Evolutionary conservation across 2,113 vertebrate species (phyloP), one percentile per base, ranked within the genome.

Genomic region (Todiramphus saurophagus): DNA sequence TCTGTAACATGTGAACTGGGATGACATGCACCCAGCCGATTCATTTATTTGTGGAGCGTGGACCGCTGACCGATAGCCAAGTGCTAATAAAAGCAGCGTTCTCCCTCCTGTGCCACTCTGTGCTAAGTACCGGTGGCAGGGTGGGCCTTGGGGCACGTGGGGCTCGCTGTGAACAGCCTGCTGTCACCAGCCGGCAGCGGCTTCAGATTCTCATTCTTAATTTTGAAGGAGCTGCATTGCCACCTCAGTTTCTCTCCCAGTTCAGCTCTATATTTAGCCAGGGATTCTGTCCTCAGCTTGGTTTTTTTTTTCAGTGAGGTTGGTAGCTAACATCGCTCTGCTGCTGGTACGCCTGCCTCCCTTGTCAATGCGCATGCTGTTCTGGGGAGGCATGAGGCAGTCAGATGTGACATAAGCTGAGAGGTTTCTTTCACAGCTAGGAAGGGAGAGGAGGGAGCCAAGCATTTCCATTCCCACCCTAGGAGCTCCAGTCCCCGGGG

Each of bases 371-470:
- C 46, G 6, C 63, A 89, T 95, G 96, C 94, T 97, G 95, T 96
- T 96, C 97, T 90, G 77, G 97, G 96, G 96, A 97, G 92, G 95
- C 95, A 90, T 78, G 94, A 98, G 97, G 97, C 97, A 97, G 92
- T 97, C 95, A 96, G 95, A 97, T 89, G 95, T 86, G 94, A 93
- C 68, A 67, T 56, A 73, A 89, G 87, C 92, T 50, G 72, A 95
- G 96, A 95, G 93, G 96, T 91, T 95, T 96, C 94, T 91, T 84
- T 93, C 93, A 83, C 81, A 92, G 92, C 90, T 83, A 63, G 55
- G 44, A 67, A 95, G 90, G 46, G 81, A 96, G 94, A 96, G 86
- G 64, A 94, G 63, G 92, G 43, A 92, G 89, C 73, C 91, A 94
- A 96, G 67, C 56, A 60, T 94, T 97, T 96, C 96, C 96, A 95